A percentile compares a stretch with the other conserved stretches of the same genome.
These are phyloP conservation scores for Helostoma temminkii DNA, from an alignment of 2,797 vertebrate species.

Conservation along the genomic window DNA sequence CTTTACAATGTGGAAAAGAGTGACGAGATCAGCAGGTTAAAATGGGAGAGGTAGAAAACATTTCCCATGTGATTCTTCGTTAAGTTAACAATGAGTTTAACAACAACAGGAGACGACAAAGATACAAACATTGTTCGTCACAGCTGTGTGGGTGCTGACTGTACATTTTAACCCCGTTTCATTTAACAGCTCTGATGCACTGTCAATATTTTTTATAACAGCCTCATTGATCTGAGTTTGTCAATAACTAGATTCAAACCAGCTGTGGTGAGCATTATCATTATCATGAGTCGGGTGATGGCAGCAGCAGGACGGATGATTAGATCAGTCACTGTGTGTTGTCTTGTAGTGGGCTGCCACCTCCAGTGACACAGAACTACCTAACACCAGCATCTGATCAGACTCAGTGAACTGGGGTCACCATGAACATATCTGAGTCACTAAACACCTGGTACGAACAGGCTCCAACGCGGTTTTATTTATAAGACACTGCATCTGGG, in stretches of 20 bases:
- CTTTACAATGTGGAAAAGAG: not conserved
- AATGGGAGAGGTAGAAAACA: not conserved
- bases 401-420: not conserved
- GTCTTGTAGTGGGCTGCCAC: slow-evolving; percentile 8
- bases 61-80: not conserved
- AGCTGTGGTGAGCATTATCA: slow-evolving; percentile 20
- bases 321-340: slow-evolving; percentile 25
- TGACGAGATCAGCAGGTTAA: not conserved
- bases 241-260: slow-evolving; percentile 38
- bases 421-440: not conserved
- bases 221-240: slow-evolving; percentile 27
- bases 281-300: slow-evolving; percentile 28
- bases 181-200: slow-evolving; percentile 19
- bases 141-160: not conserved
- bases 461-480: not conserved
- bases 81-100: not conserved
- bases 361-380: slow-evolving; percentile 10
- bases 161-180: not conserved
- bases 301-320: slow-evolving; percentile 29
- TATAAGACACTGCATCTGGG: not conserved
- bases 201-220: slow-evolving; percentile 34
- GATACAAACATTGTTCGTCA: not conserved
- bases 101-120: not conserved
- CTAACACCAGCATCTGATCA: not conserved
- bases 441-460: not conserved